A percentile compares a stretch with the other conserved stretches of the same genome.
These are phyloP conservation scores for Synanthedon formicaeformis DNA, from an alignment of 2,888 invertebrate species.

Conservation along the genomic window DNA sequence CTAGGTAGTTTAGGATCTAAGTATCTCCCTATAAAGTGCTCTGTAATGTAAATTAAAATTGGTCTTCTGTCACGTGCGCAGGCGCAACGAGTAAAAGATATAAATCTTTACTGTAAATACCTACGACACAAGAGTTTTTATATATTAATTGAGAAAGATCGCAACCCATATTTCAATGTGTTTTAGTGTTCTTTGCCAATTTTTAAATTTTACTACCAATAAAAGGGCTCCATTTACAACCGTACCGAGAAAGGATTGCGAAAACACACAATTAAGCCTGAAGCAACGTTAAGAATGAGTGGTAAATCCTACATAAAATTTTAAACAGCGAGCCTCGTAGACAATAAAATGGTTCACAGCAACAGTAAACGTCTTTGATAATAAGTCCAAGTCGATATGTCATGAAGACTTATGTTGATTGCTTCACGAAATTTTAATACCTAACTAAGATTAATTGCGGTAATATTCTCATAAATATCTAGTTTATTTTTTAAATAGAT, in stretches of 20 bases:
- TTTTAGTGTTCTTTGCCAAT: conserved; percentile 21
- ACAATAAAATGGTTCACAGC: conserved; percentile 12
- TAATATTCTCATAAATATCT: conserved; percentile 1
- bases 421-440: conserved; percentile 30
- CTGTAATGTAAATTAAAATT: no score
- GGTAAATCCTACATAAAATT: conserved; percentile 28
- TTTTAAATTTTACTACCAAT: conserved; percentile 22
- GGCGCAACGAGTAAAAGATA: no score
- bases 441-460: conserved; percentile 11
- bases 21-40: no score
- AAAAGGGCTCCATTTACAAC: conserved; percentile 32
- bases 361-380: conserved; percentile 5
- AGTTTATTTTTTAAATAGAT: no score
- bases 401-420: conserved; percentile 17
- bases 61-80: no score
- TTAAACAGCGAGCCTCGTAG: conserved; percentile 11
- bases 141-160: no score
- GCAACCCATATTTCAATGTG: conserved; percentile 21
- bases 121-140: no score
- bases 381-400: conserved; percentile 12
- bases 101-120: no score
- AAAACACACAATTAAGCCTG: conserved; percentile 30
- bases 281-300: conserved; percentile 23
- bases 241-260: conserved; percentile 22
- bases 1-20: no score